Base-by-base conservation (phyloP, 1,140 invertebrate species). In the Ectropis grisescens region DNA sequence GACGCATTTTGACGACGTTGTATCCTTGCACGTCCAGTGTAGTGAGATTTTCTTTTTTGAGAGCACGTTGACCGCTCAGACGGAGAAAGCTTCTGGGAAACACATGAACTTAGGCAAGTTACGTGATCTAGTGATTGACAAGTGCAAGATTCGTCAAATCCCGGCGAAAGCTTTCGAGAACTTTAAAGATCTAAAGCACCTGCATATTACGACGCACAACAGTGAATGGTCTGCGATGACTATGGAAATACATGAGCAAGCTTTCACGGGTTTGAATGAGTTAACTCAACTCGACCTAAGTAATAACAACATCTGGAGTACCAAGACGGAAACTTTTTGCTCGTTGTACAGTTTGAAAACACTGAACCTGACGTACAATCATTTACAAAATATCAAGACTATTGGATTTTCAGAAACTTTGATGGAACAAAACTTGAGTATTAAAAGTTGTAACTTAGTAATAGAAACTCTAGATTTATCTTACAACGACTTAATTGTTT, bases 11-110 rank as follows among this genome's bases (percentile, higher is more conserved):
- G 76, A 81, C 30, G 74, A 81, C 42, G 85, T 92, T 13, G 85
- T 85, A 32, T 86, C 88, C 8, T 70, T 93, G 29, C 85, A 85
- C 47, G 83, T 93, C 24, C 88, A 92, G 65, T 94, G 92, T 71
- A 93, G 88, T 72, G 91, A 93, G 70, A 88, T 90, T 37, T 74
- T 92, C 25, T 91, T 93, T 74, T 91, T 91, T 69, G 91, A 93
- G 74, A 92, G 89, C 59, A 86, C 87, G 31, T 69, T 92, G 11
- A 58, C 56, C 23, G 61, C 71, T 30, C 67, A 72, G 12, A 40
- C 70, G 1, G 67, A 74, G 11, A 65, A 68, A 40, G 33, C 46
- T 1, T 32, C 62, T 3, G 58, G 56, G 24, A 78, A 74, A 85
- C 47, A 76, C 45, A 52, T 83, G 7, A 71, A 58, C 38, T 50